Evolutionary conservation across 1,140 invertebrate genomes (phyloP).

Genomic region (Paraescarpia echinospica): DNA sequence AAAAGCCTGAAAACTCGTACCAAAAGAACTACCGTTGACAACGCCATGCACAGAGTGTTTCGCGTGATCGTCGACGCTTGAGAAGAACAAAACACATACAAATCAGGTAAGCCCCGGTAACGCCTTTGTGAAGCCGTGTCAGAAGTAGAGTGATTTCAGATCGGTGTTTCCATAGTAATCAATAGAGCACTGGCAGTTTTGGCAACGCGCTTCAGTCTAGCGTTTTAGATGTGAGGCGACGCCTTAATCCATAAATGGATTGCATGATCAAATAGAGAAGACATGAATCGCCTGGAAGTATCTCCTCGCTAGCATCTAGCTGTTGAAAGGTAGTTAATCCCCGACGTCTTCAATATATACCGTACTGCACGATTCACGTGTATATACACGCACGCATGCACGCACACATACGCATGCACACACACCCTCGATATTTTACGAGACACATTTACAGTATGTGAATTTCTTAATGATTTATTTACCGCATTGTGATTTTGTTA

Average conservation of each 20-base stretch:
- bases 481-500: too few species aligned
- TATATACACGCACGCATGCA: background rate
- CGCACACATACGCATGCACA: too few species aligned
- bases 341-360: background rate
- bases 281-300: background rate
- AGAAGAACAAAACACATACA: background rate
- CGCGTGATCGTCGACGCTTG: background rate
- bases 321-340: background rate
- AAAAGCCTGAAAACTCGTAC: background rate
- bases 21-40: background rate
- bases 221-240: background rate
- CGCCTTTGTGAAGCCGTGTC: background rate
- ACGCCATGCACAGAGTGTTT: background rate
- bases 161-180: background rate
- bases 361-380: background rate
- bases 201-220: background rate
- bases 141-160: background rate
- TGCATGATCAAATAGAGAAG: background rate
- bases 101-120: background rate
- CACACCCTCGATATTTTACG: too few species aligned
- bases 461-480: too few species aligned
- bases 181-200: background rate
- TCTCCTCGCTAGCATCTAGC: background rate
- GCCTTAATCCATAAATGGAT: slow-evolving; percentile 5
- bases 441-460: too few species aligned